phyloP scores from a whole-genome alignment of 2,888 invertebrate genomes.

The Seira sanloemensis region DNA sequence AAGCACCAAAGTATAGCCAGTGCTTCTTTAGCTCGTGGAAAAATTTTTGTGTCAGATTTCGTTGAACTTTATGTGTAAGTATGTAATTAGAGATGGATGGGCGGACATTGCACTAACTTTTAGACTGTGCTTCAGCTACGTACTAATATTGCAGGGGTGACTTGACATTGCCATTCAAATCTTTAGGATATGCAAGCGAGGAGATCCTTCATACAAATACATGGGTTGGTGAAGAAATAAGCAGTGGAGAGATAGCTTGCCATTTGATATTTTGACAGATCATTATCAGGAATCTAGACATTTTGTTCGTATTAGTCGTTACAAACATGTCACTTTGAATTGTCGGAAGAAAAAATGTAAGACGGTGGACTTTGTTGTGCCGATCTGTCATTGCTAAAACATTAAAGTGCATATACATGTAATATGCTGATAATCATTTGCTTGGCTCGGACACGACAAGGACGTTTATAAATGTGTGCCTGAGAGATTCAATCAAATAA shows the following conservation, averaged over 20 bases:
- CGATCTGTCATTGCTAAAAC: not conserved
- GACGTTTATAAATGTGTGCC: no score
- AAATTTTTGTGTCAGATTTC: no score
- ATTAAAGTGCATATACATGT: slow-evolving; percentile 61
- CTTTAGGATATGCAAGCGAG: no score
- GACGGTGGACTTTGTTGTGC: not conserved
- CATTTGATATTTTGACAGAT: slow-evolving; percentile 36
- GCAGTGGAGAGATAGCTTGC: not conserved
- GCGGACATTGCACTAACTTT: no score
- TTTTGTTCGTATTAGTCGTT: slow-evolving; percentile 44
- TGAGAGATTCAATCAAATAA: no score
- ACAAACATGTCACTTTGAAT: not conserved
- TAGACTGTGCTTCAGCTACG: no score
- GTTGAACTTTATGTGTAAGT: no score
- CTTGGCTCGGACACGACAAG: not conserved
- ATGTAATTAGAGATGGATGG: no score
- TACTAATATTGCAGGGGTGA: not conserved
- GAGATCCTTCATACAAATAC: no score
- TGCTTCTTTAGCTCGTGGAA: no score
- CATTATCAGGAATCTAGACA: slow-evolving; percentile 38
- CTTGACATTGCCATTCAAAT: slow-evolving; percentile 40
- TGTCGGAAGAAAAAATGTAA: not conserved
- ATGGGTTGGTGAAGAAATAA: not conserved
- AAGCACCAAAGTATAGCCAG: no score
- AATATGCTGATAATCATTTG: slow-evolving; percentile 12